phyloP scores from a whole-genome alignment of 1,140 invertebrate species.

The Apis florea region DNA sequence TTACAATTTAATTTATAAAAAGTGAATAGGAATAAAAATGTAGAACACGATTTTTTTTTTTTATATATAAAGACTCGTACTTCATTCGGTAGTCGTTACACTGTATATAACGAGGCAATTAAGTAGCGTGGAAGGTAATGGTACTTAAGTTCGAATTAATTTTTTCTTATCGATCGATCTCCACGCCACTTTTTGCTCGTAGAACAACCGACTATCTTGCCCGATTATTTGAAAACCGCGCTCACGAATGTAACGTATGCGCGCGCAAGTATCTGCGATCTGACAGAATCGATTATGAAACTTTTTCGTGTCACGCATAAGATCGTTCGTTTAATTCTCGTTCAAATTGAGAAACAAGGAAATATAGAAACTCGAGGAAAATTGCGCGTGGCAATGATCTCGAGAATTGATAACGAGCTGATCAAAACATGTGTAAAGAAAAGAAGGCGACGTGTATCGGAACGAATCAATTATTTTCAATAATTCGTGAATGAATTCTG shows the following conservation, averaged over 20 bases:
- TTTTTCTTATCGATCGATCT: conserved; percentile 46
- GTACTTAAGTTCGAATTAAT: conserved; percentile 48
- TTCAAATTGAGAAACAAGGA: neutral
- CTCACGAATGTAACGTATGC: neutral
- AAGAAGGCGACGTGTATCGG: neutral
- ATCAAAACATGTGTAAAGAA: neutral
- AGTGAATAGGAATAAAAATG: conserved; percentile 16
- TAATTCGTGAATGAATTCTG: neutral
- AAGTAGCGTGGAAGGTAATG: conserved; percentile 41
- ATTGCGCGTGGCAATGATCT: neutral
- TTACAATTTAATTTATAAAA: conserved; percentile 34
- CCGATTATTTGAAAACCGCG: conserved; percentile 20
- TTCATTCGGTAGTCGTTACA: conserved; percentile 41
- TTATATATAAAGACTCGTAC: neutral
- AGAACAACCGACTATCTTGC: neutral
- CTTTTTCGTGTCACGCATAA: neutral
- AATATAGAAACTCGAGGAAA: neutral
- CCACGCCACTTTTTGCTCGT: conserved; percentile 15
- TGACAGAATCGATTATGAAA: neutral
- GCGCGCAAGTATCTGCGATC: neutral
- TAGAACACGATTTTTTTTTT: neutral
- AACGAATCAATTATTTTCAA: conserved; percentile 12
- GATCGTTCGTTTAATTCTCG: conserved; percentile 6
- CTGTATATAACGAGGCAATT: conserved; percentile 50
- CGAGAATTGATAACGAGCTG: neutral